Evolutionary conservation across 1,140 invertebrate genomes (phyloP).

Genomic region (Apis laboriosa): DNA sequence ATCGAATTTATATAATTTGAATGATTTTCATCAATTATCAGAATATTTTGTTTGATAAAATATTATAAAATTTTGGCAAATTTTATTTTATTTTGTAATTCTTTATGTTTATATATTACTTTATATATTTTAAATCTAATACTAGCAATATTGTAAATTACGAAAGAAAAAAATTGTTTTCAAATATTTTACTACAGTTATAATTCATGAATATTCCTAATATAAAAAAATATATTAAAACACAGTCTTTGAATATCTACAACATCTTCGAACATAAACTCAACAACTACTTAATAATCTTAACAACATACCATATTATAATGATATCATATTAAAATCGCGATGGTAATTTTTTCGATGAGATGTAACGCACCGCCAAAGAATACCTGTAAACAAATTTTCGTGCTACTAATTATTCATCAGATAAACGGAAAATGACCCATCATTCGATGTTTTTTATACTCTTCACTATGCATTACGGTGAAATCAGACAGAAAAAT

Average conservation of each 20-base stretch:
- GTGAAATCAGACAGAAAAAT: slow-evolving; percentile 53
- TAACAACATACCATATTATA: neutral
- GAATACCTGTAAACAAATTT: slow-evolving; percentile 9
- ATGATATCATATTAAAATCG: neutral
- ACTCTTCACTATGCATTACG: neutral
- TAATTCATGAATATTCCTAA: no score
- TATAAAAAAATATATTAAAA: no score
- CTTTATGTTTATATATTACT: neutral
- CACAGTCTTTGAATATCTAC: neutral
- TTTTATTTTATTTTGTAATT: neutral
- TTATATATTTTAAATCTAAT: neutral
- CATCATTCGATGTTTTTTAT: slow-evolving; percentile 8
- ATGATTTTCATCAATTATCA: neutral
- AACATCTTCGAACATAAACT: neutral
- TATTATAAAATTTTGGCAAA: neutral
- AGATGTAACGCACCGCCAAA: neutral
- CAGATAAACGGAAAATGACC: slow-evolving; percentile 26
- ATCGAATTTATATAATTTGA: no score
- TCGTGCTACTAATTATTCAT: slow-evolving; percentile 28
- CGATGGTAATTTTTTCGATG: neutral
- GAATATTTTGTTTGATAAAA: neutral
- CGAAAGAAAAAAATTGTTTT: neutral
- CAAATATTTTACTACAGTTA: neutral
- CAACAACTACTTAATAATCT: neutral
- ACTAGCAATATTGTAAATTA: no score